Evolutionary conservation across 2,797 vertebrate genomes (phyloP).

Genomic region (Lepilemur ruficaudatus): DNA sequence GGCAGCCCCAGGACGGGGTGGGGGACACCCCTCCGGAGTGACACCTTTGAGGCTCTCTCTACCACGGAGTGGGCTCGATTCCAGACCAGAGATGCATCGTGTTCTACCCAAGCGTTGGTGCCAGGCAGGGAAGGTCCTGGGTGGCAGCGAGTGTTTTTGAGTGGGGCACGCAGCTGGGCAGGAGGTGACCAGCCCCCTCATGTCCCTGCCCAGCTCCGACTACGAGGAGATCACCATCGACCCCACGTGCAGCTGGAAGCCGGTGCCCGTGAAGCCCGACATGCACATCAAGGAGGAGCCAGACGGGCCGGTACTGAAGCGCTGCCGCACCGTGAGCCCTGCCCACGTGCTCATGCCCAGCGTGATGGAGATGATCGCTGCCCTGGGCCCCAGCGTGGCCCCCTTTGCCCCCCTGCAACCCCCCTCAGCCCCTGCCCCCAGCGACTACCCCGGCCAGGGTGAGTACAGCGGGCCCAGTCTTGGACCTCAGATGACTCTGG

Average conservation of each 20-base stretch:
- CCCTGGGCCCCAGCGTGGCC: conserved; percentile 90
- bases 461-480: background rate
- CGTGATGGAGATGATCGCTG: conserved; percentile 97
- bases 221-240: conserved; percentile 98
- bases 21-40: background rate
- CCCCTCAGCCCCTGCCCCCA: conserved; percentile 80
- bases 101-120: background rate
- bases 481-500: background rate
- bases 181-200: accelerated
- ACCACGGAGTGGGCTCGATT: background rate
- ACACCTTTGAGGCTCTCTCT: background rate
- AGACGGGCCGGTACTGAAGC: conserved; percentile 93
- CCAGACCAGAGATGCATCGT: background rate
- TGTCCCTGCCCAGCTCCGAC: conserved; percentile 87
- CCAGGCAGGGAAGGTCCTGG: background rate
- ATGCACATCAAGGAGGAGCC: conserved; percentile 94
- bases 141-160: background rate
- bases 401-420: conserved; percentile 88
- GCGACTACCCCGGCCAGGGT: conserved; percentile 91
- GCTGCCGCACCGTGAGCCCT: conserved; percentile 95
- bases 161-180: background rate
- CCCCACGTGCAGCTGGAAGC: conserved; percentile 96
- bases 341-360: conserved; percentile 95
- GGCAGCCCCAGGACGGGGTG: background rate
- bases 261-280: conserved; percentile 94